Conservation (phyloP, 1,140 invertebrate species). For the Papilio machaon region DNA sequence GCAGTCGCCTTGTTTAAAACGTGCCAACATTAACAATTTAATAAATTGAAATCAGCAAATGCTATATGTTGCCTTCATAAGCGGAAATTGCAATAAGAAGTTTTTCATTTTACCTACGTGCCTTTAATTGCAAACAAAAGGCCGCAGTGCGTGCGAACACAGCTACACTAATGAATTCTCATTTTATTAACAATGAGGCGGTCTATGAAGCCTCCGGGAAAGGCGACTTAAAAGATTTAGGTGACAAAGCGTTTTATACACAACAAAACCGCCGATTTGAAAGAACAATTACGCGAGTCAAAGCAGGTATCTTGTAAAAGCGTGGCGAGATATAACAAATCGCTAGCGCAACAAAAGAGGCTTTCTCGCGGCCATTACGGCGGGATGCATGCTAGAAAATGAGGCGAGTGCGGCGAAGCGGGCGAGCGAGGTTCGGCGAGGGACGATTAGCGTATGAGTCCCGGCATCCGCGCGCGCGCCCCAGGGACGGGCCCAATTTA, state of each 20-base stretch:
- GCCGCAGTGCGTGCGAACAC: slow-evolving; percentile 46
- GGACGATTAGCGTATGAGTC: slow-evolving; percentile 79
- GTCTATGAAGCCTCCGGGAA: slow-evolving; percentile 52
- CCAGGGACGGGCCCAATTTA: slow-evolving; percentile 74
- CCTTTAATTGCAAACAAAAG: slow-evolving; percentile 45
- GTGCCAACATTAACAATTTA: slow-evolving; percentile 4
- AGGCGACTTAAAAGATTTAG: slow-evolving; percentile 71
- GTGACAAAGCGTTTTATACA: slow-evolving; percentile 78
- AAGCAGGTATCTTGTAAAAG: slow-evolving; percentile 76
- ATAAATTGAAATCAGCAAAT: slow-evolving; percentile 16
- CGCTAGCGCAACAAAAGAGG: slow-evolving; percentile 77
- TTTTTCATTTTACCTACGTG: slow-evolving; percentile 38
- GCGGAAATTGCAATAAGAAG: slow-evolving; percentile 34
- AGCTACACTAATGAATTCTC: slow-evolving; percentile 59
- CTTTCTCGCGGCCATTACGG: slow-evolving; percentile 79
- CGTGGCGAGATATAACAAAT: slow-evolving; percentile 78
- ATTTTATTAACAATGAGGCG: slow-evolving; percentile 65
- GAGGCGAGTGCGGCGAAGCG: slow-evolving; percentile 73
- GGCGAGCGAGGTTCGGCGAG: slow-evolving; percentile 45
- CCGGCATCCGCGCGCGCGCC: slow-evolving; percentile 67
- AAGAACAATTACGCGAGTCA: slow-evolving; percentile 80
- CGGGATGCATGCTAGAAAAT: slow-evolving; percentile 68
- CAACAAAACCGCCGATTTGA: slow-evolving; percentile 76
- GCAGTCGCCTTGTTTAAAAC: neutral
- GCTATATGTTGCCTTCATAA: slow-evolving; percentile 9